These are phyloP conservation scores for Spea multiplicata DNA, from an alignment of 2,113 vertebrate genomes.

Conservation along the genomic window DNA sequence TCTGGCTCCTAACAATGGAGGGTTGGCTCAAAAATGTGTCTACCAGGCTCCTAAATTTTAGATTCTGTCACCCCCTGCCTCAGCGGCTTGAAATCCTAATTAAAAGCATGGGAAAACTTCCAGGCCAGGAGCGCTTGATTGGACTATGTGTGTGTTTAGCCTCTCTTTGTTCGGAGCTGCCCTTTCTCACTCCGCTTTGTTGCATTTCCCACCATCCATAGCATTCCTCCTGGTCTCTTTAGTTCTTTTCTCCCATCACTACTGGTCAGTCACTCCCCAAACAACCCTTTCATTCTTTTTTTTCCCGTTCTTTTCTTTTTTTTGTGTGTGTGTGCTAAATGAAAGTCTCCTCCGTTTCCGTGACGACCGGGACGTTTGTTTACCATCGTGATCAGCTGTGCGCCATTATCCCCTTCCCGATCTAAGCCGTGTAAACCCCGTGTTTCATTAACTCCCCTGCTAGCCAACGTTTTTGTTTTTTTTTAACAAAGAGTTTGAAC, in stretches of 20 bases:
- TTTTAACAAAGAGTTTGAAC: too few species aligned
- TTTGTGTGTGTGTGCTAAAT: neutral
- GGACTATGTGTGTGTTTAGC: neutral
- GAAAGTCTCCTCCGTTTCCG: constrained; percentile 22
- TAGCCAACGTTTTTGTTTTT: too few species aligned
- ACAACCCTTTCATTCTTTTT: neutral
- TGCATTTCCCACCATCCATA: neutral
- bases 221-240: neutral
- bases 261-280: neutral
- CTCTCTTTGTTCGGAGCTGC: neutral
- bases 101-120: neutral
- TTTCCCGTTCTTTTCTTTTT: neutral
- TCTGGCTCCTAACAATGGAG: too few species aligned
- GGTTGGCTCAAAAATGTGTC: too few species aligned
- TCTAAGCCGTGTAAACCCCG: neutral
- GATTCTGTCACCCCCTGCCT: neutral
- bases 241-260: neutral
- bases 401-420: neutral
- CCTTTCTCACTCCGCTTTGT: constrained; percentile 1
- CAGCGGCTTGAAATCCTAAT: neutral
- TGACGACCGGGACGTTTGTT: constrained; percentile 29
- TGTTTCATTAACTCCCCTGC: neutral
- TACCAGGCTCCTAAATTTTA: too few species aligned
- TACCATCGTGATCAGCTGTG: constrained; percentile 15
- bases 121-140: neutral